Percentiles rank a stretch among this genome's conserved stretches.
phyloP scores from a whole-genome alignment of 1,140 invertebrate species.

The Aphelinus certus region DNA sequence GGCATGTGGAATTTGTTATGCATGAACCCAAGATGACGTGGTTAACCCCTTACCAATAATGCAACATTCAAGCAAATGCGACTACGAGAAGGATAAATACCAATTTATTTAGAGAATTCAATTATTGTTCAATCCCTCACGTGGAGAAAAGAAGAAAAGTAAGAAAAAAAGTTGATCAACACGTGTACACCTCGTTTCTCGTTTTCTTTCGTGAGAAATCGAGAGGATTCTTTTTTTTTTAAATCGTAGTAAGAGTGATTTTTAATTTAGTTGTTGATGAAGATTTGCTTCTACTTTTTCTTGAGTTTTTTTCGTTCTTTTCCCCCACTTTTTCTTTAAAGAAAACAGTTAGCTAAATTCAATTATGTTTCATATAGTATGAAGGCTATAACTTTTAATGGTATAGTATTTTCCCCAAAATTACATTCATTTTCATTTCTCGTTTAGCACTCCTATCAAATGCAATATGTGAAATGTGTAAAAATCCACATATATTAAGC shows the following conservation, averaged over 20 bases:
- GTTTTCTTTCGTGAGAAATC: conserved; percentile 29
- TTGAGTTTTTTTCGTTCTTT: conserved; percentile 24
- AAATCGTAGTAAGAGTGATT: conserved; percentile 38
- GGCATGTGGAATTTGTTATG: conserved; percentile 68
- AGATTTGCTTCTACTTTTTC: conserved; percentile 27
- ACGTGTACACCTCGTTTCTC: conserved; percentile 33
- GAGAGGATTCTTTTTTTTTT: conserved; percentile 27
- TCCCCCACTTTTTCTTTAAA: conserved; percentile 4
- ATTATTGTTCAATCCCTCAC: conserved; percentile 52
- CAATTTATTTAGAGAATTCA: conserved; percentile 61
- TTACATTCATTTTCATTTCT: conserved; percentile 25
- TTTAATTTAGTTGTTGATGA: conserved; percentile 34
- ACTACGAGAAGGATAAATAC: conserved; percentile 49
- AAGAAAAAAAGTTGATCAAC: conserved; percentile 44
- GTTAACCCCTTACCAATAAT: conserved; percentile 57
- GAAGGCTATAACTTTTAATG: conserved; percentile 12
- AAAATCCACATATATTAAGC: conserved; percentile 24
- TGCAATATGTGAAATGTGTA: conserved; percentile 24
- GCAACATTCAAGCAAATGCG: conserved; percentile 43
- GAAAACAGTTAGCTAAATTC: conserved; percentile 21
- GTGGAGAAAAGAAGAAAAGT: conserved; percentile 45
- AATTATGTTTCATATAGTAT: conserved; percentile 35
- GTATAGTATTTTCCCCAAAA: conserved; percentile 8
- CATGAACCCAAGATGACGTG: conserved; percentile 64
- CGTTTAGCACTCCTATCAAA: conserved; percentile 21